Percentiles rank a stretch among this genome's conserved stretches.
phyloP scores from a whole-genome alignment of 2,113 vertebrate species.

The Corythoichthys intestinalis region DNA sequence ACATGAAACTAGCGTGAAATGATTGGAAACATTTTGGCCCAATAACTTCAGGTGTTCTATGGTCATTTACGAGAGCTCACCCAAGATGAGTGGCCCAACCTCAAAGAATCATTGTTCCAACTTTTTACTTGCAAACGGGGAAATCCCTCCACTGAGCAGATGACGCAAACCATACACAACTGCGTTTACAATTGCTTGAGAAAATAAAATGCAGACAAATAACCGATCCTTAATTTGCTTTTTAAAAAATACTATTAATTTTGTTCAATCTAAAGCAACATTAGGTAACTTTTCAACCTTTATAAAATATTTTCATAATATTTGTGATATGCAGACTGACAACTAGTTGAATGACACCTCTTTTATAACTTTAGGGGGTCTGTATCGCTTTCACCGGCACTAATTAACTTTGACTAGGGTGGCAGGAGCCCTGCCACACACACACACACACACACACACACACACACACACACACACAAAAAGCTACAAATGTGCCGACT shows the following conservation, averaged over 20 bases:
- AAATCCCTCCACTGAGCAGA: neutral
- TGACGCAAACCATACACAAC: neutral
- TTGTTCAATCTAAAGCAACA: neutral
- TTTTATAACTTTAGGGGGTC: too few relatives aligned
- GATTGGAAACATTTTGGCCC: neutral
- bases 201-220: neutral
- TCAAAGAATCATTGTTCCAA: neutral
- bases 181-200: neutral
- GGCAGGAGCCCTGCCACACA: too few relatives aligned
- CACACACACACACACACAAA: too few relatives aligned
- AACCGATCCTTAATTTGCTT: neutral
- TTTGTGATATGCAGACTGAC: neutral
- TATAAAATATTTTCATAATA: too few relatives aligned
- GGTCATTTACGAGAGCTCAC: neutral
- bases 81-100: neutral
- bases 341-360: neutral
- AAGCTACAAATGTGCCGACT: too few relatives aligned
- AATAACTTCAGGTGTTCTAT: neutral
- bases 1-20: neutral
- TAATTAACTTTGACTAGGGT: too few relatives aligned
- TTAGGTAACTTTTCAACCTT: too few relatives aligned
- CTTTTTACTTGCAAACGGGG: slow-evolving; percentile 3
- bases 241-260: too few relatives aligned
- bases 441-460: too few relatives aligned
- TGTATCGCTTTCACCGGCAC: too few relatives aligned